phyloP scores from a whole-genome alignment of 2,888 invertebrate genomes.

The Ommatoiulus sabulosus region DNA sequence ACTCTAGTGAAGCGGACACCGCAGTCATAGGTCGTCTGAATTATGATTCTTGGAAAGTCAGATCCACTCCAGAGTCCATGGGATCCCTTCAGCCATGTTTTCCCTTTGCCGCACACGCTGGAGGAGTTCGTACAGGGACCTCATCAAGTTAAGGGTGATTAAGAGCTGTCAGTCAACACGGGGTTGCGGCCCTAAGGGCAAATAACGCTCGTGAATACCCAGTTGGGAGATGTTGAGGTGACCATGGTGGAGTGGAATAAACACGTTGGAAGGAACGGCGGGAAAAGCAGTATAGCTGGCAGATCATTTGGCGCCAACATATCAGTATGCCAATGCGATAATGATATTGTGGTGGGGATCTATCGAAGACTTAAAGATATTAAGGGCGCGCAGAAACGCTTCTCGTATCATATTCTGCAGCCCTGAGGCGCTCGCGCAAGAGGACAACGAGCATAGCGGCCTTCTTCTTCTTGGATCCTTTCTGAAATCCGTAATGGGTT shows the following conservation, averaged over 20 bases:
- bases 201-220: not conserved
- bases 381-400: not conserved
- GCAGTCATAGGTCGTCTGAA: not conserved
- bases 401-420: not conserved
- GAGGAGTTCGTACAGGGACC: not conserved
- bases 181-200: not conserved
- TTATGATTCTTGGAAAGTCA: not conserved
- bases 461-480: no score
- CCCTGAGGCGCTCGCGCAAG: not conserved
- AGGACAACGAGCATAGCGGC: no score
- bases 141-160: constrained; percentile 1
- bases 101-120: not conserved
- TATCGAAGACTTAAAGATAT: not conserved
- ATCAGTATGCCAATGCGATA: constrained; percentile 1
- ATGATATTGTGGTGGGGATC: constrained; percentile 1
- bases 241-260: not conserved
- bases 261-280: not conserved
- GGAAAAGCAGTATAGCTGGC: not conserved
- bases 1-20: not conserved
- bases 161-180: not conserved
- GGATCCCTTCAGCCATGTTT: not conserved
- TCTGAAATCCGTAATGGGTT: no score
- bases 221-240: not conserved
- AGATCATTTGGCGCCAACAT: not conserved
- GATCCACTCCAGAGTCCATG: not conserved